Evolutionary conservation across 2,113 vertebrate species (phyloP).

Genomic region (Furnarius figulus): DNA sequence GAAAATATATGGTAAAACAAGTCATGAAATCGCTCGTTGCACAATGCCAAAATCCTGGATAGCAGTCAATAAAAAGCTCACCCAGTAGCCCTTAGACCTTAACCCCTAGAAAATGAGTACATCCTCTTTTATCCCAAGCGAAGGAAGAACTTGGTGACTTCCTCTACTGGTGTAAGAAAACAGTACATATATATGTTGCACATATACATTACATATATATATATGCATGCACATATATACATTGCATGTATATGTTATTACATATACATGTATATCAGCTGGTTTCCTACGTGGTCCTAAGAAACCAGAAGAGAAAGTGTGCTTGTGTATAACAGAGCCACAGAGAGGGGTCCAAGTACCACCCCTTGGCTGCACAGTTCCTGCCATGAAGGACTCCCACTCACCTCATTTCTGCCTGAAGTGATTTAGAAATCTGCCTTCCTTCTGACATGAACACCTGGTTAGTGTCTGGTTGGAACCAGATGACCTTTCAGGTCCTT

Average conservation of each 20-base stretch:
- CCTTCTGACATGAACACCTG: neutral
- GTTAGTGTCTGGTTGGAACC: neutral
- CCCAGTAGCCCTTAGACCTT: neutral
- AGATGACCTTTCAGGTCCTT: neutral
- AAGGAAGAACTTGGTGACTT: neutral
- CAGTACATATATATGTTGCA: neutral
- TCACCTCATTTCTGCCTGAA: neutral
- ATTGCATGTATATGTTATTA: neutral
- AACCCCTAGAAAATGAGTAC: neutral
- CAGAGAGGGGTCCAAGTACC: rapidly evolving
- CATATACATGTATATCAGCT: neutral
- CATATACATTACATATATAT: neutral
- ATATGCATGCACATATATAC: no score
- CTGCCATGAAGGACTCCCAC: neutral
- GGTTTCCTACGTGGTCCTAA: neutral
- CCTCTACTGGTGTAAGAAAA: neutral
- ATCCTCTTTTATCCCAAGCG: neutral
- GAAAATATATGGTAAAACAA: neutral
- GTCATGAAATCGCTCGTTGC: neutral
- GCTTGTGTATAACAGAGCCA: neutral
- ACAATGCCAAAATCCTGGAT: neutral
- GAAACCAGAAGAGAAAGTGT: neutral
- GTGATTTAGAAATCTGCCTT: neutral
- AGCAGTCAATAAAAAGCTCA: neutral
- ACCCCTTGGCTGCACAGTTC: rapidly evolving